Conservation (phyloP, 2,797 vertebrate genomes). For the Chromis chromis region DNA sequence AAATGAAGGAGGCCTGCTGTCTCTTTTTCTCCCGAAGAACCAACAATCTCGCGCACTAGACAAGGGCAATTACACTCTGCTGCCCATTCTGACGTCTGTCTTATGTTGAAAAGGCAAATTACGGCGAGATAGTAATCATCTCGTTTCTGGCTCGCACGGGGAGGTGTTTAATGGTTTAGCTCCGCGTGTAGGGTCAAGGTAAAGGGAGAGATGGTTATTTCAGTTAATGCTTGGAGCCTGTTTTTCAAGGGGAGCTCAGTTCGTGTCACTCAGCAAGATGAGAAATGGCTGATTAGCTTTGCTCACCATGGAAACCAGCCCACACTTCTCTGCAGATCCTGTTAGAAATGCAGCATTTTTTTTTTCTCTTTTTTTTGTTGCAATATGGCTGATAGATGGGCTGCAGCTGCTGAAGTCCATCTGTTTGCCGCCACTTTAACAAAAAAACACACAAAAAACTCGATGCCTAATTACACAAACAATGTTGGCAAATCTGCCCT, state of each 20-base stretch:
- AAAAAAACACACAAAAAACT: constrained; percentile 28
- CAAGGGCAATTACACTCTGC: constrained; percentile 68
- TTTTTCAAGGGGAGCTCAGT: constrained; percentile 35
- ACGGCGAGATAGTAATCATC: constrained; percentile 57
- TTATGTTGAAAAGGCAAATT: constrained; percentile 59
- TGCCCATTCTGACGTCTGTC: constrained; percentile 45
- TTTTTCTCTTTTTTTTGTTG: constrained; percentile 19
- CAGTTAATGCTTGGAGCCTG: constrained; percentile 14
- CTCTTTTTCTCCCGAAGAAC: constrained; percentile 54
- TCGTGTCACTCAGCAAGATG: constrained; percentile 50
- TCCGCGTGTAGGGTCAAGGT: constrained; percentile 40
- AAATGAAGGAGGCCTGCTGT: constrained; percentile 71
- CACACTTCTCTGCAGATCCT: constrained; percentile 36
- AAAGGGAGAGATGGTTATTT: constrained; percentile 46
- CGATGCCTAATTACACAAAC: constrained; percentile 47
- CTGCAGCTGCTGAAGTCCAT: constrained; percentile 50
- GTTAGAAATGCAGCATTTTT: constrained; percentile 21
- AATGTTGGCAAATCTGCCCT: constrained; percentile 29
- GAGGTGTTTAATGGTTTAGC: constrained; percentile 38
- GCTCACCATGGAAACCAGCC: constrained; percentile 71
- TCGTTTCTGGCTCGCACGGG: constrained; percentile 41
- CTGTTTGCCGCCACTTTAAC: constrained; percentile 47
- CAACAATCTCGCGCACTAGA: constrained; percentile 60
- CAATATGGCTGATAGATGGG: constrained; percentile 42
- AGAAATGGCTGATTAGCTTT: constrained; percentile 58